A percentile compares a stretch with the other conserved stretches of the same genome.
These are phyloP conservation scores for Ceratitis capitata DNA, from an alignment of 1,140 invertebrate genomes.

Conservation along the genomic window DNA sequence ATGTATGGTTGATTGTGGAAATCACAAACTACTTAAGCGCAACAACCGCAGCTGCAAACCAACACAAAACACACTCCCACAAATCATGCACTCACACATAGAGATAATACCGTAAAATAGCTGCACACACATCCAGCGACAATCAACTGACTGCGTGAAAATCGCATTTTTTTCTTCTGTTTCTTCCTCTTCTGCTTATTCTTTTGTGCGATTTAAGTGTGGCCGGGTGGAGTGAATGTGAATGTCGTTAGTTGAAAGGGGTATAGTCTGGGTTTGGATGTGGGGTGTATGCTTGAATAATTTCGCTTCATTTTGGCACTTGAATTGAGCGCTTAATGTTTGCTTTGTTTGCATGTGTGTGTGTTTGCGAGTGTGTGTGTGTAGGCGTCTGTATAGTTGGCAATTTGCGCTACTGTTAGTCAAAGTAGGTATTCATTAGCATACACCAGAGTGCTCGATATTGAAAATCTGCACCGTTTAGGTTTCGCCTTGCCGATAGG, in stretches of 20 bases:
- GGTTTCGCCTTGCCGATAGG: background rate
- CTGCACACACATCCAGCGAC: background rate
- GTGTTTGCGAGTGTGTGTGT: background rate
- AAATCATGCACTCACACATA: background rate
- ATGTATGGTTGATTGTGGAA: background rate
- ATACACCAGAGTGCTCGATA: slow-evolving; percentile 12
- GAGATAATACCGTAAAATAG: background rate
- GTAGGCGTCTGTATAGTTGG: background rate
- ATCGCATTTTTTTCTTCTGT: background rate
- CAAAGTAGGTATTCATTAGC: slow-evolving; percentile 24
- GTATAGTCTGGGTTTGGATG: background rate
- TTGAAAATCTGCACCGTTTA: background rate
- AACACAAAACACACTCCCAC: slow-evolving; percentile 31
- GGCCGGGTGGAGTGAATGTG: too few species aligned
- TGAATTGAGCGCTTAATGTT: slow-evolving; percentile 11
- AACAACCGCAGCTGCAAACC: slow-evolving; percentile 5
- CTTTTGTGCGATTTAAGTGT: background rate
- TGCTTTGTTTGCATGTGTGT: background rate
- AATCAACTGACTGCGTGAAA: slow-evolving; percentile 1
- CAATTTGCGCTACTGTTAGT: slow-evolving; percentile 2
- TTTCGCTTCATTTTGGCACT: slow-evolving; percentile 35
- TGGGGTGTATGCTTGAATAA: slow-evolving; percentile 5
- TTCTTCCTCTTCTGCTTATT: background rate
- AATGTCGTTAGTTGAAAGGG: too few species aligned
- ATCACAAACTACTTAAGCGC: slow-evolving; percentile 35